Conservation (phyloP, 2,888 invertebrate species). For the Hypomecis punctinalis region DNA sequence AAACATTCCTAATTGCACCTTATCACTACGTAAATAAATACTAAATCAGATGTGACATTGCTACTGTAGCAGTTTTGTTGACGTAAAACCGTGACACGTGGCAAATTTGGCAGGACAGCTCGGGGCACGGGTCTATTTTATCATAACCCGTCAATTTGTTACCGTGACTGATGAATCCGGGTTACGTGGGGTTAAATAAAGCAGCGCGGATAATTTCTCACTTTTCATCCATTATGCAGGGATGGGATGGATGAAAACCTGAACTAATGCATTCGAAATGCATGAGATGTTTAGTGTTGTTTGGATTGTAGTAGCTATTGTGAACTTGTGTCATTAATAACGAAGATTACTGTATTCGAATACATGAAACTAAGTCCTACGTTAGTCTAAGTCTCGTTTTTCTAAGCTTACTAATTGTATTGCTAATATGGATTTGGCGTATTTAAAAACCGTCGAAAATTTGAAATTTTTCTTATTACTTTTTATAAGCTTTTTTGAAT, state of each 20-base stretch:
- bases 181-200: slow-evolving; percentile 35
- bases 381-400: too few relatives aligned
- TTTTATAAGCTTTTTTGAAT: too few relatives aligned
- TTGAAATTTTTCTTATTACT: too few relatives aligned
- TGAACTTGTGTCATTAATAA: too few relatives aligned
- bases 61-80: slow-evolving; percentile 34
- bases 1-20: slow-evolving; percentile 34
- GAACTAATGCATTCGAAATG: slow-evolving; percentile 11
- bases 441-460: too few relatives aligned
- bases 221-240: slow-evolving; percentile 8
- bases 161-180: slow-evolving; percentile 55
- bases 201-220: slow-evolving; percentile 23
- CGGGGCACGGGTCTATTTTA: slow-evolving; percentile 54
- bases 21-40: slow-evolving; percentile 36
- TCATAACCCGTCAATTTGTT: slow-evolving; percentile 68
- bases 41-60: slow-evolving; percentile 30
- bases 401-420: too few relatives aligned
- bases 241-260: slow-evolving; percentile 9
- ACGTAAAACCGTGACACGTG: slow-evolving; percentile 40
- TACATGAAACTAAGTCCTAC: too few relatives aligned
- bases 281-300: neutral
- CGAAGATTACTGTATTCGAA: too few relatives aligned
- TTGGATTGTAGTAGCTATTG: neutral
- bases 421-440: too few relatives aligned
- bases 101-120: slow-evolving; percentile 43